Base-by-base conservation (phyloP, 2,797 vertebrate species). In the Eospalax fontanierii region DNA sequence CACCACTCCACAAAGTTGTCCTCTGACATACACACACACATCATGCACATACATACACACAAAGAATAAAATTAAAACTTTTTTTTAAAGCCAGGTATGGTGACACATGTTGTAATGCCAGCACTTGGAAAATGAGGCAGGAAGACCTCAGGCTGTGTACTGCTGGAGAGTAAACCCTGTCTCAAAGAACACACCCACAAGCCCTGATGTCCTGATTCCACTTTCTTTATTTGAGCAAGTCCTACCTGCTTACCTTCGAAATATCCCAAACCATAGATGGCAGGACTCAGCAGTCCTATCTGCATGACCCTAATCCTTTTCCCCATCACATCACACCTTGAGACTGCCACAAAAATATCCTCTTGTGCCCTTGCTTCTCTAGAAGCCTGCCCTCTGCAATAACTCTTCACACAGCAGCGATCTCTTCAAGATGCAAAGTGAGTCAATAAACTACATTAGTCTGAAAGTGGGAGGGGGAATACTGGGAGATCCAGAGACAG, bases 341-440 rank as follows among this genome's bases (percentile, higher is more conserved):
- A 79, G 22, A 59, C 14, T 0, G 19, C 22, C 65, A 19, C 50
- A 40, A 66, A 68, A 33, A 43, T 46, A n/a, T 38, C 54, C 35
- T 28, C 28, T 63, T 61, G 57, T 46, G n/a, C 54, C 35, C 28
- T 24, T 35, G 6, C 54, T 87, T 87, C 84, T 24, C 68, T 68
- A 61, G 54, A 73, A 68, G 35, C 35, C 22, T 75, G 57, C 35
- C 87, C 40, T 92, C 88, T 70, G n/a, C n/a, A 63, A 87, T 57
- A 43, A 59, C 30, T 84, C 38, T 90, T 40, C 50, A n/a, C 21
- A 61, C 26, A 79, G 40, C 84, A 93, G 24, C 38, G 2, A 93
- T 71, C 81, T 94, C 75, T 75, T 79, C 57, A 35, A 74, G 87
- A 87, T 76, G 33, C 59, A 82, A 57, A 84, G 43, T 68, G 33